These are phyloP conservation scores for Poeciliopsis occidentalis DNA, from an alignment of 2,113 vertebrate genomes.

Conservation along the genomic window DNA sequence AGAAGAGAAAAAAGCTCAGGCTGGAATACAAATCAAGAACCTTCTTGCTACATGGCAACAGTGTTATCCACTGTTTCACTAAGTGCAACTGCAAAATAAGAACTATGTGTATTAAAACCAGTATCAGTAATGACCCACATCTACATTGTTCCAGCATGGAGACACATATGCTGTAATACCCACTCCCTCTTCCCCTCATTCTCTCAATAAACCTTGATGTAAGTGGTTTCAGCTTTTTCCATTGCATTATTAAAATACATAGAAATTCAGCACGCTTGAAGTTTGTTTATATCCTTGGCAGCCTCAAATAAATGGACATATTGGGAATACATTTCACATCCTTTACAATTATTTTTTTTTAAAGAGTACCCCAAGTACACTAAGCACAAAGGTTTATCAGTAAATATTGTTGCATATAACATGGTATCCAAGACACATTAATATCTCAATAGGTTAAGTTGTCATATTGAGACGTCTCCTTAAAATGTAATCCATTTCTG, in stretches of 20 bases:
- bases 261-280: not conserved
- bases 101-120: not conserved
- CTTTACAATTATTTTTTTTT: not conserved
- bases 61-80: not conserved
- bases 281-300: slow-evolving; percentile 6
- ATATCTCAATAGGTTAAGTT: not conserved
- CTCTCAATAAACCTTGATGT: not conserved
- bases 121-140: slow-evolving; percentile 2
- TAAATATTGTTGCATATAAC: not conserved
- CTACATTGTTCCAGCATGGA: not conserved
- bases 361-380: not conserved
- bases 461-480: too few species aligned
- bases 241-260: not conserved
- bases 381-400: not conserved
- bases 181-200: not conserved
- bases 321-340: not conserved
- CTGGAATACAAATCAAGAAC: not conserved
- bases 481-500: too few species aligned
- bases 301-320: slow-evolving; percentile 8
- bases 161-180: not conserved
- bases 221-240: not conserved
- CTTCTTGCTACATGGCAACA: not conserved
- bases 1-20: not conserved
- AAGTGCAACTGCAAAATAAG: not conserved
- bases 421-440: not conserved